phyloP scores from a whole-genome alignment of 2,797 vertebrate species.

The Typhlichthys subterraneus region DNA sequence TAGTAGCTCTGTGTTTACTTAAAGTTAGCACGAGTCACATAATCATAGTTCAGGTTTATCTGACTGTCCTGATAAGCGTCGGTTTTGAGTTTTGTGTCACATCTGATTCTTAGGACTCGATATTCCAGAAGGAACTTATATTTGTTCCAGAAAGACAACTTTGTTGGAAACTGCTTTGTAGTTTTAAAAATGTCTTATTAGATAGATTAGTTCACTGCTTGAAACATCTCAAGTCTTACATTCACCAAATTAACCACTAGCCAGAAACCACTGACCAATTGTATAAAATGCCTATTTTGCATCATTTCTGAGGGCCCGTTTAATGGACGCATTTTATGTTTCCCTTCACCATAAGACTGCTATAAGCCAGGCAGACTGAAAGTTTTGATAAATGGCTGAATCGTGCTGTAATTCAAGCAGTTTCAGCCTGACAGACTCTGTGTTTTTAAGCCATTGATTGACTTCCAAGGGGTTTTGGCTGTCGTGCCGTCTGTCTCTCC shows the following conservation, averaged over 20 bases:
- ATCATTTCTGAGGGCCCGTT: constrained; percentile 12
- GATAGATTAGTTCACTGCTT: too few species aligned
- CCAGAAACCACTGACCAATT: constrained; percentile 8
- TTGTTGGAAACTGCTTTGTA: too few species aligned
- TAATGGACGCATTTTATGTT: constrained; percentile 37
- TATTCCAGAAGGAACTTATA: too few species aligned
- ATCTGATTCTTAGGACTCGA: too few species aligned
- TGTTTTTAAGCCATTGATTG: constrained; percentile 53
- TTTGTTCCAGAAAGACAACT: too few species aligned
- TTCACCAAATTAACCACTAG: constrained; percentile 11
- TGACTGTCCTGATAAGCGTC: too few species aligned
- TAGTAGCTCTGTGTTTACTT: neutral
- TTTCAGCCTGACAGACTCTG: constrained; percentile 39
- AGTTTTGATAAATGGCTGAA: constrained; percentile 47
- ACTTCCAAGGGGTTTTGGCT: constrained; percentile 50
- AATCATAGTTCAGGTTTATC: neutral
- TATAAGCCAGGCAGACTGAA: constrained; percentile 23
- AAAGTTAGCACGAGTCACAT: constrained; percentile 1
- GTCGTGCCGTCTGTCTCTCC: constrained; percentile 22
- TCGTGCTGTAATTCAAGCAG: constrained; percentile 47
- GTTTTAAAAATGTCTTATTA: too few species aligned
- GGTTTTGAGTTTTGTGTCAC: too few species aligned
- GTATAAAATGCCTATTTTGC: constrained; percentile 6
- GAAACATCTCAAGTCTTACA: too few species aligned
- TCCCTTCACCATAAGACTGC: constrained; percentile 52